Conservation (phyloP, 2,888 invertebrate species). For the Sepioteuthis lessoniana region DNA sequence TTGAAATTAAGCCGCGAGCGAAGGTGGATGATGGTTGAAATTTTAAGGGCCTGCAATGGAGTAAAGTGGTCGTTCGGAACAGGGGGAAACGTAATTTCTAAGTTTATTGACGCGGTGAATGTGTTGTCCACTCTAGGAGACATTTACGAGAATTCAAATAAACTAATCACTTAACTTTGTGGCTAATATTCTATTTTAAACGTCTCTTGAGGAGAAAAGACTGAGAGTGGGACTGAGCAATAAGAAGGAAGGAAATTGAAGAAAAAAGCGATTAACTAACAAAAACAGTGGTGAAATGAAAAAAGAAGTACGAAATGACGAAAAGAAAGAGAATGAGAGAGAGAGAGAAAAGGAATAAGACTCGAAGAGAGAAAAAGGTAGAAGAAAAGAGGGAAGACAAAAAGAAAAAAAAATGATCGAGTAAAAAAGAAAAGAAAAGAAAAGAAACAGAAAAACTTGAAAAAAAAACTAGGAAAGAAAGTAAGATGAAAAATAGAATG, state of each 20-base stretch:
- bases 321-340: not conserved
- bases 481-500: too few species aligned
- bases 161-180: constrained; percentile 33
- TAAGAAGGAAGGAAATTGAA: not conserved
- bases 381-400: not conserved
- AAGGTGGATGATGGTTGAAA: constrained; percentile 2
- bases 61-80: not conserved
- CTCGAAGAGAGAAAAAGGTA: not conserved
- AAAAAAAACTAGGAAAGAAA: too few species aligned
- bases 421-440: too few species aligned
- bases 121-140: not conserved
- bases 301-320: not conserved
- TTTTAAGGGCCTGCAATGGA: not conserved
- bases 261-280: not conserved
- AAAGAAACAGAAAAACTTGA: too few species aligned
- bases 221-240: not conserved
- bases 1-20: not conserved
- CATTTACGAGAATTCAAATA: constrained; percentile 1
- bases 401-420: too few species aligned
- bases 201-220: not conserved
- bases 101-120: not conserved
- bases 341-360: too few species aligned
- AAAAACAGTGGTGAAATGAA: not conserved
- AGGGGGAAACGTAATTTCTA: not conserved
- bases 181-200: not conserved